These are phyloP conservation scores for Lithophane leautieri DNA, from an alignment of 2,888 invertebrate genomes.

Conservation along the genomic window DNA sequence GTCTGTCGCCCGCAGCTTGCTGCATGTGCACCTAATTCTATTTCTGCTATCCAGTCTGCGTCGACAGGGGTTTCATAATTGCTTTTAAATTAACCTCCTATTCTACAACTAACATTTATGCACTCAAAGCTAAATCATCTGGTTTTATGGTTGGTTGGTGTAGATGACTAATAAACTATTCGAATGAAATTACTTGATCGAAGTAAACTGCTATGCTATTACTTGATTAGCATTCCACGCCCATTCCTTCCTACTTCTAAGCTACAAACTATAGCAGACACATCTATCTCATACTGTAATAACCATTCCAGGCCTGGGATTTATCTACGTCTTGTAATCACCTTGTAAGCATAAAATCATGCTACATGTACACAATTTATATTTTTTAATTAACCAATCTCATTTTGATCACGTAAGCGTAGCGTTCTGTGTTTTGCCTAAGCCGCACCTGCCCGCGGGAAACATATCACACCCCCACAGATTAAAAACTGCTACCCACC, in stretches of 20 bases:
- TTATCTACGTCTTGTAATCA: conserved; percentile 2
- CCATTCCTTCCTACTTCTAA: conserved; percentile 1
- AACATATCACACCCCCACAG: conserved; percentile 79
- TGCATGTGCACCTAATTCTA: conserved; percentile 58
- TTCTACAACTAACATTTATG: conserved; percentile 40
- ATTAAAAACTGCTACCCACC: conserved; percentile 82
- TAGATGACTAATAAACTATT: conserved; percentile 22
- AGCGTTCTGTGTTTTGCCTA: conserved; percentile 71
- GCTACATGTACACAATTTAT: conserved; percentile 51
- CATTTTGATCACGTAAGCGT: conserved; percentile 77
- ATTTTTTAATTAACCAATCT: conserved; percentile 75
- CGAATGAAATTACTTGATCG: conserved; percentile 10
- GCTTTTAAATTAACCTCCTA: conserved; percentile 55
- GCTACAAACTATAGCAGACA: neutral
- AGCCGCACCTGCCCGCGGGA: conserved; percentile 77
- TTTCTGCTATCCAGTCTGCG: conserved; percentile 51
- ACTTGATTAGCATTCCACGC: conserved; percentile 25
- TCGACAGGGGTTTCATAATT: conserved; percentile 58
- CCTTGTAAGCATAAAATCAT: neutral
- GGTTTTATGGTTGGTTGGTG: conserved; percentile 14
- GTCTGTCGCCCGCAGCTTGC: conserved; percentile 50
- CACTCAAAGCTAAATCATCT: conserved; percentile 32
- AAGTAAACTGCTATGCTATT: conserved; percentile 1
- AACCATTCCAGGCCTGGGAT: neutral
- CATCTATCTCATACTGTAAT: neutral